Evolutionary conservation across 2,797 vertebrate species (phyloP).

Genomic region (Amblyraja radiata): DNA sequence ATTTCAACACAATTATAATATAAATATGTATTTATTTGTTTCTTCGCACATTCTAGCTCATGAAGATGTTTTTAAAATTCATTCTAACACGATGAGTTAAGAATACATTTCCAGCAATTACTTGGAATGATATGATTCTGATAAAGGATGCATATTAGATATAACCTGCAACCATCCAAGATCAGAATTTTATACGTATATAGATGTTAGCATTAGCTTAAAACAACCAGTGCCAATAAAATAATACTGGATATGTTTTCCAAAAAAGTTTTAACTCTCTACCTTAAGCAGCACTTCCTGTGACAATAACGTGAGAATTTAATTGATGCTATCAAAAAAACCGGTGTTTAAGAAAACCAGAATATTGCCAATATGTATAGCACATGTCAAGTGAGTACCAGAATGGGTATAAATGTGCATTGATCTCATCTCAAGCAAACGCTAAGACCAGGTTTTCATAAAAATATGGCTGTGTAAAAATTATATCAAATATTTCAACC

Average conservation of each 20-base stretch:
- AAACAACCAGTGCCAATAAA: not conserved
- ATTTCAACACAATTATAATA: not conserved
- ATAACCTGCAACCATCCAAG: not conserved
- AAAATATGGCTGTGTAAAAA: not conserved
- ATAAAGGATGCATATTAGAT: not conserved
- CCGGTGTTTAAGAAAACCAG: not conserved
- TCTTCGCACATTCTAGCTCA: not conserved
- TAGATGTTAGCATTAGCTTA: not conserved
- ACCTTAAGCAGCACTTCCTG: not conserved
- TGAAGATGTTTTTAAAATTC: not conserved
- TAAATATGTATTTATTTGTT: not conserved
- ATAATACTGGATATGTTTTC: not conserved
- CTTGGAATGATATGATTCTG: not conserved
- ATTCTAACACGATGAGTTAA: not conserved
- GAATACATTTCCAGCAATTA: conserved; percentile 29
- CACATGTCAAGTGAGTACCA: not conserved
- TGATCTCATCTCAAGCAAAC: not conserved
- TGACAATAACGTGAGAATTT: not conserved
- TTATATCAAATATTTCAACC: not conserved
- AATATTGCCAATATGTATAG: not conserved
- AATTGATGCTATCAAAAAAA: not conserved
- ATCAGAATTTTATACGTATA: too few relatives aligned
- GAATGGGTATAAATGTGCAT: too few relatives aligned
- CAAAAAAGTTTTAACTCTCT: not conserved
- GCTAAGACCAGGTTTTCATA: not conserved